A percentile compares a stretch with the other conserved stretches of the same genome.
Conservation (phyloP, 2,888 invertebrate genomes). For the Palloptera scutellata region DNA sequence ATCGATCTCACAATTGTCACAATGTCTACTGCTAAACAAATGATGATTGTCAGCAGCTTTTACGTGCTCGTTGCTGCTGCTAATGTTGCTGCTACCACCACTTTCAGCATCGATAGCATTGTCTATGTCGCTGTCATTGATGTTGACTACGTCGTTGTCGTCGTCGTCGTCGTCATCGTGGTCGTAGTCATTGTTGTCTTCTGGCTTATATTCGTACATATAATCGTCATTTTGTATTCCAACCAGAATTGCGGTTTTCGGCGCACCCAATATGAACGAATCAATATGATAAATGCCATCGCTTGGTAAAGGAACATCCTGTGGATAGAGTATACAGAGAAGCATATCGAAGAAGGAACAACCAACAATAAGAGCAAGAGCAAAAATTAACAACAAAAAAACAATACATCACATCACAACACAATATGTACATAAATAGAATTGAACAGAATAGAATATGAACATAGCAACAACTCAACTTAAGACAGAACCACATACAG, state of each 20-base stretch:
- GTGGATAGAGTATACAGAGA: slow-evolving; percentile 54
- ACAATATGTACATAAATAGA: slow-evolving; percentile 14
- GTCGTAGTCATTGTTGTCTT: slow-evolving; percentile 19
- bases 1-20: neutral
- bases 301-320: slow-evolving; percentile 57
- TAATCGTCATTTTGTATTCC: slow-evolving; percentile 59
- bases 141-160: slow-evolving; percentile 26
- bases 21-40: slow-evolving; percentile 8
- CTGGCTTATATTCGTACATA: slow-evolving; percentile 46
- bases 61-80: slow-evolving; percentile 1
- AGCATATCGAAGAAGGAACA: slow-evolving; percentile 48
- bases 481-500: slow-evolving; percentile 14
- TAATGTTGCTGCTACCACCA: neutral
- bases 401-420: slow-evolving; percentile 7
- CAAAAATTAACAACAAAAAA: slow-evolving; percentile 24
- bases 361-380: slow-evolving; percentile 22
- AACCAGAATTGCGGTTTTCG: slow-evolving; percentile 61
- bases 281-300: slow-evolving; percentile 62
- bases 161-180: slow-evolving; percentile 32
- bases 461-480: slow-evolving; percentile 14
- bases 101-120: slow-evolving; percentile 23
- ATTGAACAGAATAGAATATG: slow-evolving; percentile 10
- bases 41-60: slow-evolving; percentile 10
- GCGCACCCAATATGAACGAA: slow-evolving; percentile 59
- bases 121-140: slow-evolving; percentile 28